Evolutionary conservation across 2,797 vertebrate species (phyloP).

Genomic region (Epinephelus awoara): DNA sequence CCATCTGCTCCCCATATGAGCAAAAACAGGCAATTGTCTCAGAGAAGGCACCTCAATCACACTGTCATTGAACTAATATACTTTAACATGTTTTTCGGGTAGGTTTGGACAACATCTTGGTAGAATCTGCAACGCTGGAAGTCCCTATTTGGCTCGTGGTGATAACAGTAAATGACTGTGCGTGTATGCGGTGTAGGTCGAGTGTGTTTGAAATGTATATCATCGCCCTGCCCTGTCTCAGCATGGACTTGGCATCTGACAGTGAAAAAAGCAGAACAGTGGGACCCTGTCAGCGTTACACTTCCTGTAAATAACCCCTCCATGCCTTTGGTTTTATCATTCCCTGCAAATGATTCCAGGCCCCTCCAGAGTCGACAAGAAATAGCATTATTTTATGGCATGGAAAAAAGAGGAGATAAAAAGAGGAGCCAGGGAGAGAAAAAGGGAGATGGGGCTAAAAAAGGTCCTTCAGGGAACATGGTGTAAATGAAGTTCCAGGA

Average conservation of each 20-base stretch:
- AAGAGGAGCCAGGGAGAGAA: conserved; percentile 69
- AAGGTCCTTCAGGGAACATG: conserved; percentile 98
- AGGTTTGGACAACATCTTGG: conserved; percentile 58
- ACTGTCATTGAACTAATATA: conserved; percentile 71
- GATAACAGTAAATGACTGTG: conserved; percentile 54
- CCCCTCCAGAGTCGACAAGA: conserved; percentile 92
- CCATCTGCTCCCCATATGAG: conserved; percentile 90
- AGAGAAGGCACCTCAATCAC: conserved; percentile 78
- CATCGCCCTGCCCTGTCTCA: conserved; percentile 60
- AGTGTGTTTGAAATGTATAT: conserved; percentile 66
- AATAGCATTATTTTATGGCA: conserved; percentile 92
- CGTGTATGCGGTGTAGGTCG: conserved; percentile 37
- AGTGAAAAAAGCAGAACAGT: conserved; percentile 73
- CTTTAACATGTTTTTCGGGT: conserved; percentile 57
- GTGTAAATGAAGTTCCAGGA: conserved; percentile 99
- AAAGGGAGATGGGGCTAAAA: conserved; percentile 83
- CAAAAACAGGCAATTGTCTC: conserved; percentile 85
- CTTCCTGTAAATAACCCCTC: conserved; percentile 86
- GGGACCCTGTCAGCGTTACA: conserved; percentile 75
- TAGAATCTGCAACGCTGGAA: conserved; percentile 41
- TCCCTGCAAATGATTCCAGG: conserved; percentile 89
- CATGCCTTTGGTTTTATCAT: conserved; percentile 85
- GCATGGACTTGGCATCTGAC: conserved; percentile 73
- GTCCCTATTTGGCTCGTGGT: conserved; percentile 50
- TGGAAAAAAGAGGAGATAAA: conserved; percentile 78